Conservation (phyloP, 2,113 vertebrate species). For the Hydropotes inermis region DNA sequence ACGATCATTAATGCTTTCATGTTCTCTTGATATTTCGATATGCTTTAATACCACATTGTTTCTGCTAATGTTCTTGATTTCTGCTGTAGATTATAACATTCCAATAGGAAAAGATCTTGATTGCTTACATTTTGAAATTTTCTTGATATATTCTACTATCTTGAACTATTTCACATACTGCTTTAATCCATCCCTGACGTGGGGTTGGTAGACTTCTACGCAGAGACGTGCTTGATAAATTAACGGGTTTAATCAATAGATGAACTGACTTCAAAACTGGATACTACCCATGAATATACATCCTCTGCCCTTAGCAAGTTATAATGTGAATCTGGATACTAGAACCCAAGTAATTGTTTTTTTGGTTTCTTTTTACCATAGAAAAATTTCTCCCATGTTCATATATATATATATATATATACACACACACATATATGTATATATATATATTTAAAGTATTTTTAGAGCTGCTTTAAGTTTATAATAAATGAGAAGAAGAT, state of each 20-base stretch:
- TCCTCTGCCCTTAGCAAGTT: background rate
- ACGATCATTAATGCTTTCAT: background rate
- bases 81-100: background rate
- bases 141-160: background rate
- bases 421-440: no score
- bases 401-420: background rate
- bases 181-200: background rate
- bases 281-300: background rate
- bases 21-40: background rate
- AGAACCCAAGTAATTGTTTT: background rate
- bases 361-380: background rate
- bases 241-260: background rate
- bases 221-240: background rate
- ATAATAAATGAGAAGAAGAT: background rate
- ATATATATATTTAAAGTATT: background rate
- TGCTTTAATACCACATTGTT: background rate
- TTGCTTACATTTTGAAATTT: background rate
- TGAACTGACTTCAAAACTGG: background rate
- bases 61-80: background rate
- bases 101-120: background rate
- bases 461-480: background rate
- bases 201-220: background rate
- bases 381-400: background rate
- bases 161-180: background rate
- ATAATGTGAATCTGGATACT: background rate